These are phyloP conservation scores for Hypsopygia costalis DNA, from an alignment of 2,888 invertebrate species.

Conservation along the genomic window DNA sequence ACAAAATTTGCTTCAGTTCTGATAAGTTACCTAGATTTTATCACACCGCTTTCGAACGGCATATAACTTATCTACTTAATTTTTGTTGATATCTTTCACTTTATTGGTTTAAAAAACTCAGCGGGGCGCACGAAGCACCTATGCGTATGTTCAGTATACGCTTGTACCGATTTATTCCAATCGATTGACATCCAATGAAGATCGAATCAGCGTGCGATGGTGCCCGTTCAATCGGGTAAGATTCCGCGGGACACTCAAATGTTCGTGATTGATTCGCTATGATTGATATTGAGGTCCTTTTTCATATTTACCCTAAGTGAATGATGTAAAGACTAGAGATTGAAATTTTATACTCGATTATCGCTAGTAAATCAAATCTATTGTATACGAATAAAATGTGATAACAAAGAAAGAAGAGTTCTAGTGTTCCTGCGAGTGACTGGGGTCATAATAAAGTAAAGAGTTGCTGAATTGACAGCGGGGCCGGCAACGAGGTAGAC, in stretches of 20 bases:
- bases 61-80: no score
- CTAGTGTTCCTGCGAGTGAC: no score
- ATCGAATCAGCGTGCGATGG: neutral
- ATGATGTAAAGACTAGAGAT: neutral
- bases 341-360: neutral
- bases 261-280: conserved; percentile 28
- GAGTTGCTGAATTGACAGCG: no score
- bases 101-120: neutral
- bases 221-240: conserved; percentile 1
- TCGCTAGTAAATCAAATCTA: neutral
- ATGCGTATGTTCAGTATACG: conserved; percentile 12
- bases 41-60: no score
- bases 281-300: conserved; percentile 35
- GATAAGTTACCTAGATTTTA: no score
- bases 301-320: conserved; percentile 23
- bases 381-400: neutral
- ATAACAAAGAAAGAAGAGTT: no score
- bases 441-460: no score
- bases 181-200: conserved; percentile 6
- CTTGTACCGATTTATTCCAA: conserved; percentile 22
- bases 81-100: no score
- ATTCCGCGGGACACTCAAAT: conserved; percentile 15
- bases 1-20: no score
- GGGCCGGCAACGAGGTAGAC: no score
- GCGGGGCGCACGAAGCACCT: neutral